Evolutionary conservation across 2,797 vertebrate genomes (phyloP), one percentile per base, ranked within the genome.

Genomic region (Cyprinella venusta): DNA sequence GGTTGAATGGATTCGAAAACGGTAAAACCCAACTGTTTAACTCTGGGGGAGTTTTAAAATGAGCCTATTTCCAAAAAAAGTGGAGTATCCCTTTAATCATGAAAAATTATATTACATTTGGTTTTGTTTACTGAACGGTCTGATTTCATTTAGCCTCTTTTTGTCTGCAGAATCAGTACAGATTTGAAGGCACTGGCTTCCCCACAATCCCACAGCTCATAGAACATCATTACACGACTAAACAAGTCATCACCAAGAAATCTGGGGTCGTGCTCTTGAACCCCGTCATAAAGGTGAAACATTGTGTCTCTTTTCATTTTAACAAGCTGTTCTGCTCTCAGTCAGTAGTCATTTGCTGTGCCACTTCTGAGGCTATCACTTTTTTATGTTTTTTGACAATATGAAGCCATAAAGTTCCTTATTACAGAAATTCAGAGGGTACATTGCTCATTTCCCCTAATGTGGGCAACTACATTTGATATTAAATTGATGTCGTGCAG

Each of bases 231-330:
- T 98, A 97, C 84, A 94, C 95, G 87, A 95, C 96, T 81, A 98
- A 98, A 86, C 97, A 99, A 87, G 96, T 99, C 84, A 99, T 99
- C 93, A 99, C 98, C 65, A 99, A 99, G 93, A 99, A 99, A 91
- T 99, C 98, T 0, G 97, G 96, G 30, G 97, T 99, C 0, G 95
- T 98, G 83, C 94, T 99, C 69, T 92, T 97, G 76, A 97, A 96
- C 92, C 96, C 98, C 0, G 95, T 99, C 74, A 85, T 97, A 89
- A 99, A 98, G 97, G 98, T 96, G 95, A 81, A 70, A 40, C 19
- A 42, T 69, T 18, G 13, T 33, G 30, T 52, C 61, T 19, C 12
- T 75, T 52, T 67, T 45, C 63, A 67, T 76, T 56, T 76, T 68
- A 56, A 40, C 61, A 68, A 68, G 36, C 33, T 42, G 36, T 45